Base-by-base conservation (phyloP, 1,140 invertebrate species). In the Colletes gigas region DNA sequence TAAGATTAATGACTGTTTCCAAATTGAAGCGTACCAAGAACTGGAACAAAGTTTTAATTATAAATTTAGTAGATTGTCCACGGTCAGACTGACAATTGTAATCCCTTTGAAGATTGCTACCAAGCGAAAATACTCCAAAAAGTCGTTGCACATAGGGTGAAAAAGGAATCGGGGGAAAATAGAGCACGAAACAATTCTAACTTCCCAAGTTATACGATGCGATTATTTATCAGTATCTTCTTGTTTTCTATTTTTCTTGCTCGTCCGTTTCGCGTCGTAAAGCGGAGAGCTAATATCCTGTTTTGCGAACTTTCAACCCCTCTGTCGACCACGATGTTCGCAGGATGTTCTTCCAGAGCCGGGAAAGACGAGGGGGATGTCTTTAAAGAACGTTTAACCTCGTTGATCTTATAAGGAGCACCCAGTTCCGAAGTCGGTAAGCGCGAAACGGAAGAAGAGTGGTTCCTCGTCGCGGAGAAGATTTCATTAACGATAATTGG, bases 401-500 rank as follows among this genome's bases (percentile, higher is more conserved):
- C 14, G 68, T 65, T 81, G 62, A 77, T 81, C 55, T 72, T 41
- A 57, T 55, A 77, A 81, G 77, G 77, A 77, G 75, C 57, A 21
- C 44, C 15, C 21, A 19, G 57, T 21, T 68, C n/a, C 12, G 50
- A 12, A 70, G 70, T 84, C 60, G 54, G 77, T 71, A 70, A 39
- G 65, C 52, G 30, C 57, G 54, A 74, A 60, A 65, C 59, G 30
- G 15, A 39, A 14, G 55, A 14, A 8, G 7, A 3, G 14, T 8
- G 44, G 63, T 47, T 78, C 50, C 47, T 15, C 54, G 71, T 41
- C 41, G 65, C 41, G 41, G 65, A 62, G 62, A 81, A 84, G 71
- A 80, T 85, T 84, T 84, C 72, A 84, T 84, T 85, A 84, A 10
- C 63, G 62, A 62, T 81, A 85, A 81, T 84, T 84, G 57, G 57